Percentiles rank a stretch among this genome's conserved stretches.
Conservation (phyloP, 2,888 invertebrate genomes). For the Drosophila rubida region DNA sequence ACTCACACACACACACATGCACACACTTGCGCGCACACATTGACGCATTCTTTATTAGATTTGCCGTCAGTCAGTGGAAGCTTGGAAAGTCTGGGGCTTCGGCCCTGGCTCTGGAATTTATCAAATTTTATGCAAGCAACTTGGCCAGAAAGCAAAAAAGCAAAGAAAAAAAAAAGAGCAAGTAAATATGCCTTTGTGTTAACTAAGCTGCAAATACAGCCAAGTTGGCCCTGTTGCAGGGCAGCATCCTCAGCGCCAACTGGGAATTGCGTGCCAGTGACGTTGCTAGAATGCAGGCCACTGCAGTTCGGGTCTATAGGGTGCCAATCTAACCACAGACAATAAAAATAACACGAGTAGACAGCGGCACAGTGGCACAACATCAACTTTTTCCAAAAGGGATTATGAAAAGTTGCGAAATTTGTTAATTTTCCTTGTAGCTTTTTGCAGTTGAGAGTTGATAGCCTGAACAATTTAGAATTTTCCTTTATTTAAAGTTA, state of each 20-base stretch:
- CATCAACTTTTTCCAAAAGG: no score
- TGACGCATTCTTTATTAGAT: constrained; percentile 64
- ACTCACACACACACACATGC: neutral
- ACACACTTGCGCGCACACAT: constrained; percentile 7
- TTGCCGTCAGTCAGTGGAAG: constrained; percentile 51
- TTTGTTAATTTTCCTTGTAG: no score
- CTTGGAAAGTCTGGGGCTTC: constrained; percentile 16
- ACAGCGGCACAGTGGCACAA: constrained; percentile 23
- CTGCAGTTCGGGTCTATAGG: constrained; percentile 52
- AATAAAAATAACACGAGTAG: neutral
- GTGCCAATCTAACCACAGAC: constrained; percentile 54
- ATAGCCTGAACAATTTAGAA: no score
- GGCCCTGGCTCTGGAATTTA: constrained; percentile 53
- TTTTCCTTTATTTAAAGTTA: no score
- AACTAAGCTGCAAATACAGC: constrained; percentile 72
- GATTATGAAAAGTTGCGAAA: no score
- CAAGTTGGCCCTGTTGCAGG: constrained; percentile 15
- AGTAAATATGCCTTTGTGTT: constrained; percentile 76
- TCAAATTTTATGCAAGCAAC: constrained; percentile 72
- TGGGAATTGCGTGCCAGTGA: constrained; percentile 46
- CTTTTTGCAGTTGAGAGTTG: no score
- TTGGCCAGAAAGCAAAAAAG: constrained; percentile 34
- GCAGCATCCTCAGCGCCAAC: constrained; percentile 7
- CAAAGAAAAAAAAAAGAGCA: constrained; percentile 20
- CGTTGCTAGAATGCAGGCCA: constrained; percentile 56